Conservation (phyloP, 2,113 vertebrate species). For the Mormyrus lacerda region DNA sequence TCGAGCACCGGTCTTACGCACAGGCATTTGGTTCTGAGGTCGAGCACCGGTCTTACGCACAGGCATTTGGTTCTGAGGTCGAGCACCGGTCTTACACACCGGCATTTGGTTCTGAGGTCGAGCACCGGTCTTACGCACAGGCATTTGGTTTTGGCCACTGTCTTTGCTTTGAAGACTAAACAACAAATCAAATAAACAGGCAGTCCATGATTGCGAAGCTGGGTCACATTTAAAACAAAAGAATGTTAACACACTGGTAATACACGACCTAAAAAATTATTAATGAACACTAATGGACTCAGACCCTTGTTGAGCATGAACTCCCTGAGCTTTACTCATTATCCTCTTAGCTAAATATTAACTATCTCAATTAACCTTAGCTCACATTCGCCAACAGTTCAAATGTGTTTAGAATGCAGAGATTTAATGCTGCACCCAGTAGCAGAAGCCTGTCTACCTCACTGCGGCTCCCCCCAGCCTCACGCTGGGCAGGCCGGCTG, state of each 20-base stretch:
- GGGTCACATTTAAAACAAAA: not conserved
- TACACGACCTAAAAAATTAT: not conserved
- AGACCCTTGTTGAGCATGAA: not conserved
- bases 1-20: not conserved
- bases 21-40: too few relatives aligned
- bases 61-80: too few relatives aligned
- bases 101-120: not conserved
- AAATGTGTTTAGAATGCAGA: not conserved
- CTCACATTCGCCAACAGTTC: not conserved
- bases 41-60: not conserved
- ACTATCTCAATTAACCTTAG: not conserved
- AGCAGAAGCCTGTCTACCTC: not conserved
- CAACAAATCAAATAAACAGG: not conserved
- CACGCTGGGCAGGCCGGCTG: not conserved
- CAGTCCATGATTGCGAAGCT: not conserved
- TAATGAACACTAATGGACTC: not conserved
- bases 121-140: not conserved
- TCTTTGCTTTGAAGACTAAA: not conserved
- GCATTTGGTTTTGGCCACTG: too few relatives aligned
- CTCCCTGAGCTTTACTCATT: not conserved
- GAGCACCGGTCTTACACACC: not conserved
- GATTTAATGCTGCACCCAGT: not conserved
- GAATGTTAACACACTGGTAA: not conserved
- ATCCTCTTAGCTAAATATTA: constrained; percentile 4
- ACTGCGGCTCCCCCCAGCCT: not conserved